phyloP scores from a whole-genome alignment of 92 coral and sea anemone species.

The Blastomussa wellsi region DNA sequence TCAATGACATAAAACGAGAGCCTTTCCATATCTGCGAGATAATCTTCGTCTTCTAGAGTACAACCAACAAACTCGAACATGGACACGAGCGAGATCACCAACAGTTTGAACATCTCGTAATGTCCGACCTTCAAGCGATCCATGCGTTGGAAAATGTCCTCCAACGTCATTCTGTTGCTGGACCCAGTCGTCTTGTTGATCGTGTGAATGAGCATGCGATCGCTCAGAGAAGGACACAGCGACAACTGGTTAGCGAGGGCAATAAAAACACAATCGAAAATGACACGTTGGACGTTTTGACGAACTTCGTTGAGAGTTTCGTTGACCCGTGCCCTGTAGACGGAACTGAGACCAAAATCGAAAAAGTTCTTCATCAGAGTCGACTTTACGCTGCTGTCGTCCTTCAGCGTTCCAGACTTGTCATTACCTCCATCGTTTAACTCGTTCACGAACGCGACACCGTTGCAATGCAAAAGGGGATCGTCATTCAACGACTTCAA shows the following conservation, averaged over 20 bases:
- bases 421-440: conserved; percentile 13
- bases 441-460: conserved; percentile 17
- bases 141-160: conserved; percentile 15
- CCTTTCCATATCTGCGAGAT: conserved; percentile 10
- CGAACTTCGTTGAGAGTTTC: neutral
- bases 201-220: neutral
- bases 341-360: conserved; percentile 6
- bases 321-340: neutral
- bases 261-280: conserved; percentile 1
- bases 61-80: conserved; percentile 6
- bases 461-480: conserved; percentile 10
- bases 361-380: conserved; percentile 3
- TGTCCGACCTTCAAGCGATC: conserved; percentile 9
- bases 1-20: conserved; percentile 1
- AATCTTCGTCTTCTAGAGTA: neutral
- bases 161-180: neutral
- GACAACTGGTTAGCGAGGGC: conserved; percentile 5
- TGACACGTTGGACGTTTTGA: conserved; percentile 9
- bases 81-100: conserved; percentile 1
- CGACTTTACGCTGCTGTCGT: conserved; percentile 12
- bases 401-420: conserved; percentile 6
- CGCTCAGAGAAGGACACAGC: conserved; percentile 1
- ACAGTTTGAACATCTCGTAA: conserved; percentile 4
- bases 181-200: neutral
- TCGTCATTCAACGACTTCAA: conserved; percentile 16